Conservation (phyloP, 2,113 vertebrate species). For the Ivindomyrus marchei region DNA sequence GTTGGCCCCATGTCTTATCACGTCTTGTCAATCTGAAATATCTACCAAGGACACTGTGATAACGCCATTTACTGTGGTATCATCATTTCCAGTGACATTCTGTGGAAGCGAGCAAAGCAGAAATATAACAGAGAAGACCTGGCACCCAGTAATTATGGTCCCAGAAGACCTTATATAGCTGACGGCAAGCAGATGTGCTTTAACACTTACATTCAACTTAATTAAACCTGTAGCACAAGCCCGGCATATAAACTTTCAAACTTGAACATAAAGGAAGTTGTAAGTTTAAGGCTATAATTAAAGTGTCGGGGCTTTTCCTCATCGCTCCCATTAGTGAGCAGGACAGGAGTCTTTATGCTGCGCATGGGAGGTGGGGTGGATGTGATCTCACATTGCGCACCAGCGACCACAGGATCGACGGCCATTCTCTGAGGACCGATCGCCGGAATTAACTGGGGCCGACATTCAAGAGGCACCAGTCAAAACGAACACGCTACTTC, state of each 20-base stretch:
- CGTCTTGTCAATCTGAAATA: not conserved
- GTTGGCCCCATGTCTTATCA: not conserved
- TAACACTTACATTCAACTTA: constrained; percentile 1
- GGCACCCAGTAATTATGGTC: not conserved
- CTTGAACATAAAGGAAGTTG: not conserved
- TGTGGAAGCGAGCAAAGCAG: not conserved
- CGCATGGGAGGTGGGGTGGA: not conserved
- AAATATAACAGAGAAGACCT: not conserved
- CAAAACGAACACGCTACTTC: not conserved
- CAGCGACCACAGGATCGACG: not conserved
- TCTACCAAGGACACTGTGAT: not conserved
- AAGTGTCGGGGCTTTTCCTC: not conserved
- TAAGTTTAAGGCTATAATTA: not conserved
- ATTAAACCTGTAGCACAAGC: not conserved
- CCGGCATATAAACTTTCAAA: not conserved
- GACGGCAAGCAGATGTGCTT: not conserved
- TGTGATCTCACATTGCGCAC: not conserved
- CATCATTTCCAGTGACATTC: not conserved
- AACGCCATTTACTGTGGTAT: not conserved
- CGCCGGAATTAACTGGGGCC: not conserved
- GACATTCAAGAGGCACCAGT: not conserved
- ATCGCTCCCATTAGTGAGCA: not conserved
- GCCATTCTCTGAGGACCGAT: not conserved
- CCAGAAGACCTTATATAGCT: not conserved
- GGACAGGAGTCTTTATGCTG: not conserved